Evolutionary conservation across 2,797 vertebrate genomes (phyloP).

Genomic region (Halcyon badia): DNA sequence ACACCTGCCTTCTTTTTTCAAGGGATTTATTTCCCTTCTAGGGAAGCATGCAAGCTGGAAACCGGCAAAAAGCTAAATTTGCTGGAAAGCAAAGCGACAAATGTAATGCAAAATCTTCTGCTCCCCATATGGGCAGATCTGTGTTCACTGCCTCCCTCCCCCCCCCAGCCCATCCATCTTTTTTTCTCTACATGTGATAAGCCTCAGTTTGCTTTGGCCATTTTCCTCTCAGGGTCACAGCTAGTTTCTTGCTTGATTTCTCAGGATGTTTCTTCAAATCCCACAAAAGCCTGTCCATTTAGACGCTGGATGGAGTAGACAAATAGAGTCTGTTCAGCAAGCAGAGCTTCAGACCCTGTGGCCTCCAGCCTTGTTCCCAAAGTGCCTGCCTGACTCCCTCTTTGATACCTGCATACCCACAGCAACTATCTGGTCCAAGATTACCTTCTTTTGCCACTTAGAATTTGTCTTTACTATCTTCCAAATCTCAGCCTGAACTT

Average conservation of each 20-base stretch:
- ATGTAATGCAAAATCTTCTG: not conserved
- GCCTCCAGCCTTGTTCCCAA: not conserved
- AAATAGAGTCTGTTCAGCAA: not conserved
- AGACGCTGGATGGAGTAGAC: not conserved
- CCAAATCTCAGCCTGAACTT: not conserved
- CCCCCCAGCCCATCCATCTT: accelerated
- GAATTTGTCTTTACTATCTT: not conserved
- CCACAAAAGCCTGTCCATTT: not conserved
- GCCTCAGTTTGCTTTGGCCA: not conserved
- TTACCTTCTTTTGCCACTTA: not conserved
- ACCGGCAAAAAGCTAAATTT: not conserved
- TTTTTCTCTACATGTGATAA: not conserved
- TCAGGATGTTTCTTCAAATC: not conserved
- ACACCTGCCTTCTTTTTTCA: not conserved
- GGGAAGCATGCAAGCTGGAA: not conserved
- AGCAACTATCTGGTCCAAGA: not conserved
- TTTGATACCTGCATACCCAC: not conserved
- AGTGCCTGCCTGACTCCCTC: not conserved
- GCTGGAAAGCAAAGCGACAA: not conserved
- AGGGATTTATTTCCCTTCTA: not conserved
- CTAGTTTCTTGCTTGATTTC: not conserved
- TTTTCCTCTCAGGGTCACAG: not conserved
- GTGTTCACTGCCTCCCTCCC: not conserved
- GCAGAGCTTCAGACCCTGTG: not conserved
- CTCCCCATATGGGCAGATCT: not conserved